Conservation (phyloP, 2,113 vertebrate genomes). For the Raphicerus campestris region DNA sequence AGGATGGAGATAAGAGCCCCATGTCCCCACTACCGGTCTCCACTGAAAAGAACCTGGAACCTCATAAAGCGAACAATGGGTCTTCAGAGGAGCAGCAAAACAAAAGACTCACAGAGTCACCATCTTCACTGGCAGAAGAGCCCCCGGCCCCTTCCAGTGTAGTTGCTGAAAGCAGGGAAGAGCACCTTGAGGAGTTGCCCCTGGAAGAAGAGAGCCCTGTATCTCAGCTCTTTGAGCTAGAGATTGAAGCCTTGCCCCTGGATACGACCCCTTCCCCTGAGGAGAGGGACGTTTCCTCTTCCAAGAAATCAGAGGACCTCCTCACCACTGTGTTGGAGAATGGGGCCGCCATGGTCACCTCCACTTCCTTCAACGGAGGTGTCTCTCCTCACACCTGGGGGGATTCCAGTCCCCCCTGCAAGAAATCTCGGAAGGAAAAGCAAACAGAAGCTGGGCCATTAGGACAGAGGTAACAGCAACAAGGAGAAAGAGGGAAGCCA, state of each 20-base stretch:
- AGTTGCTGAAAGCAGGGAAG: conserved; percentile 33
- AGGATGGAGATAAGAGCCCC: conserved; percentile 38
- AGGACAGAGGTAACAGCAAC: conserved; percentile 42
- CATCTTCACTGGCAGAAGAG: not conserved
- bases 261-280: conserved; percentile 62
- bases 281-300: conserved; percentile 54
- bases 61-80: not conserved
- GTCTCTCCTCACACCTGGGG: conserved; percentile 60
- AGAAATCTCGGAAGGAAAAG: conserved; percentile 64
- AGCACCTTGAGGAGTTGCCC: conserved; percentile 10
- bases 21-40: not conserved
- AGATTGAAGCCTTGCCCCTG: conserved; percentile 63
- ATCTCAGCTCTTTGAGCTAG: conserved; percentile 64
- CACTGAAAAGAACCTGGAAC: conserved; percentile 23
- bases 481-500: not conserved
- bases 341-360: conserved; percentile 61
- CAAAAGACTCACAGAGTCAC: not conserved
- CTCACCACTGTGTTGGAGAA: conserved; percentile 77
- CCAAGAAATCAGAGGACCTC: conserved; percentile 57
- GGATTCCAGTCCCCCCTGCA: conserved; percentile 49
- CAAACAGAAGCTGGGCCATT: conserved; percentile 71
- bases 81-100: not conserved
- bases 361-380: conserved; percentile 72
- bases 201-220: conserved; percentile 43
- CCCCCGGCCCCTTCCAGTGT: not conserved